These are phyloP conservation scores for Lydus trimaculatus DNA, from an alignment of 2,888 invertebrate genomes.

Conservation along the genomic window DNA sequence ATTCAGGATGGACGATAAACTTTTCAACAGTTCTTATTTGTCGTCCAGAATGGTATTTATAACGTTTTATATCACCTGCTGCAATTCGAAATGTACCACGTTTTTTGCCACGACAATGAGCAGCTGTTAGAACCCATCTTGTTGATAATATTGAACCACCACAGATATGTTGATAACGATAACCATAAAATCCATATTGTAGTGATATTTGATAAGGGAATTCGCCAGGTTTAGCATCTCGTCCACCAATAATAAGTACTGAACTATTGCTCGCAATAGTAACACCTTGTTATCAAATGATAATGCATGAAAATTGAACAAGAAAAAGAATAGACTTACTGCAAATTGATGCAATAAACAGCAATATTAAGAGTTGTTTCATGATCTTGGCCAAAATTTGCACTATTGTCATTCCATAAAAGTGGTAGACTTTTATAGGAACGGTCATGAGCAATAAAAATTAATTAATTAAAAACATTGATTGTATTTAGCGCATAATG, in stretches of 20 bases:
- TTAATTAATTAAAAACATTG: too few relatives aligned
- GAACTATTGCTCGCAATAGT: too few relatives aligned
- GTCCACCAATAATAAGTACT: background rate
- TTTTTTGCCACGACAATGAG: slow-evolving; percentile 56
- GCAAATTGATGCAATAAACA: too few relatives aligned
- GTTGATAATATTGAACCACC: slow-evolving; percentile 57
- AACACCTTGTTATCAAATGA: too few relatives aligned
- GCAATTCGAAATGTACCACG: slow-evolving; percentile 39
- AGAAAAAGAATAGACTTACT: too few relatives aligned
- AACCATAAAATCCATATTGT: slow-evolving; percentile 5
- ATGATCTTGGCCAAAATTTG: too few relatives aligned
- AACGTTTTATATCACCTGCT: slow-evolving; percentile 44
- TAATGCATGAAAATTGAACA: too few relatives aligned
- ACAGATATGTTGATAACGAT: slow-evolving; percentile 57
- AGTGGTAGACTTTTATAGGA: too few relatives aligned
- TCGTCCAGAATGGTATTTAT: slow-evolving; percentile 27
- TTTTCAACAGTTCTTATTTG: slow-evolving; percentile 37
- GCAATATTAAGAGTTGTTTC: too few relatives aligned
- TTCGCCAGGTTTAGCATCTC: background rate
- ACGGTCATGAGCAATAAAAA: too few relatives aligned
- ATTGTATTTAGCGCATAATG: too few relatives aligned
- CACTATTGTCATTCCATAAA: too few relatives aligned
- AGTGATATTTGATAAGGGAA: background rate
- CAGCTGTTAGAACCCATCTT: slow-evolving; percentile 56
- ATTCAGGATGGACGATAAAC: slow-evolving; percentile 41